Evolutionary conservation across 1,140 invertebrate species (phyloP), one percentile per base, ranked within the genome.

Genomic region (Berghia stephanieae): DNA sequence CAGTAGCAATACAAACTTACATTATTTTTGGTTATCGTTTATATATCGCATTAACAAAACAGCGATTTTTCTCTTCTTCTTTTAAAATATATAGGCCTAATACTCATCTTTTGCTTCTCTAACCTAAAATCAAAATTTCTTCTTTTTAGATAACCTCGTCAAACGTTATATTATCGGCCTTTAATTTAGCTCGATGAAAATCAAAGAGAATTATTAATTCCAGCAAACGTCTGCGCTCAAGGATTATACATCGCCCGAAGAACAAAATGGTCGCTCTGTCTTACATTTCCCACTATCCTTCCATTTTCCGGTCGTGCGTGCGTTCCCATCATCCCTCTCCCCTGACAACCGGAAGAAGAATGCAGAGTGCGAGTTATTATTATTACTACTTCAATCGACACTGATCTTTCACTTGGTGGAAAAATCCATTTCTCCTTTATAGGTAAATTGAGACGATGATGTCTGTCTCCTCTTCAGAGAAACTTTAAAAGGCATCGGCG

Each of bases 381-480:
- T 76, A 63, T 63, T 76, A 67, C 68, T 76, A 67, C 74, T 76
- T 68, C 67, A 76, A 76, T 66, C 74, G 44, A 31, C 57, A 46
- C 74, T 76, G 74, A 76, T 76, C n/a, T 76, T 76, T 31, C 43
- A 42, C 24, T 16, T 68, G 74, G 46, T 76, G 68, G 74, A 67
- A 76, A 67, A 76, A 68, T 76, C 74, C 74, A 76, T 76, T 76
- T 67, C 74, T 42, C 68, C 74, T 49, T 76, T 76, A 76, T 76
- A 76, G 68, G 74, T 76, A 76, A 76, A 76, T 68, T 76, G 74
- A 76, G 74, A 27, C 55, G 74, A 76, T 66, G 74, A 76, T 40
- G 68, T 67, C 74, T 67, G 60, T 36, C 74, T 76, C 52, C 13
- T 5, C 36, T 67, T 38, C 74, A 76, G n/a, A n/a, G n/a, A n/a